Base-by-base conservation (phyloP, 1,140 invertebrate genomes). In the Lamellibrachia luymesi region DNA sequence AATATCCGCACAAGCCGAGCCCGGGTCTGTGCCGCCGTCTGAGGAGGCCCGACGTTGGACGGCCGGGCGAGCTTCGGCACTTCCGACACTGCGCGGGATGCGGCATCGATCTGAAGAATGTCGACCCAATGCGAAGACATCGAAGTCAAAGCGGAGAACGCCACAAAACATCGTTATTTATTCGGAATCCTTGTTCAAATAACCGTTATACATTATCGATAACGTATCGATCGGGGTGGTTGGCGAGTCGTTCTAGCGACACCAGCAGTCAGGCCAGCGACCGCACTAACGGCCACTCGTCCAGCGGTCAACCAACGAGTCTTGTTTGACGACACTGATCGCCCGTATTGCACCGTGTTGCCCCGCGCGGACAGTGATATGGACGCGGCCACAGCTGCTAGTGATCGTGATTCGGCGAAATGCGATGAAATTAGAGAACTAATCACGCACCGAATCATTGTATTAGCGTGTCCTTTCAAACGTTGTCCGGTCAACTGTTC, bases 141-240 rank as follows among this genome's bases (percentile, higher is more conserved):
- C 64, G 7, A 80, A 80, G 64, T 17, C 64, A 80, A 80, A 80
- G 25, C 64, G 64, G 2, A 10, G 64, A 2, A 8, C 64, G 64
- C 64, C 13, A 80, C 64, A 80, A 17, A 80, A 22, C 64, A 80
- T 80, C 64, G 13, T 80, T 80, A 80, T 80, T 80, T 80, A 80
- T 80, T 80, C 64, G 64, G 17, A 80, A 80, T 80, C 64, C 64
- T 80, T 80, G 64, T 80, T 80, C 64, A 80, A 80, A 80, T 80
- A 80, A 80, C 64, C 64, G 25, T 38, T 38, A 38, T 38, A 38
- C 38, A 38, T 38, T 10, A 80, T 22, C 64, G 5, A 80, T 80
- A 80, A 80, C 64, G 17, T 80, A 80, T 80, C 25, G 64, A 80
- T 80, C 64, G 64, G 64, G 5, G 64, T 80, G 64, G 64, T 10